Base-by-base conservation (phyloP, 2,797 vertebrate genomes). In the Meriones psammophilus region DNA sequence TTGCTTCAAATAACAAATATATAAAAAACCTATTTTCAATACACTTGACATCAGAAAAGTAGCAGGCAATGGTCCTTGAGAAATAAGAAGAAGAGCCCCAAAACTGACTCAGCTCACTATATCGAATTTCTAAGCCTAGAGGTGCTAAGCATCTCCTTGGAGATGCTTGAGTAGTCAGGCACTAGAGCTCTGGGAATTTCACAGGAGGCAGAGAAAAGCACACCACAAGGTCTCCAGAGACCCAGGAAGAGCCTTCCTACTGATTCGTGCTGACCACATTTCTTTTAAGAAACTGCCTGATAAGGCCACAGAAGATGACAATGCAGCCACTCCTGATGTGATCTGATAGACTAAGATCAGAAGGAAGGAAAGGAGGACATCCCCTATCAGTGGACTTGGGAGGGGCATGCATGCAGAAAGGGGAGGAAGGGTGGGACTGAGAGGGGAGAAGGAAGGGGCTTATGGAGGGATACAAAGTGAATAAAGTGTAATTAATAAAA, bases 261-360 rank as follows among this genome's bases (percentile, higher is more conserved):
- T 88, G 28, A 62, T 93, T 71, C 36, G 20, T 71, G 66, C 28
- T 76, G 58, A 88, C 42, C 54, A 42, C 39, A 80, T 33, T 76
- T 60, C 30, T 91, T 79, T 95, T 50, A 26, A 7, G 33, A 91
- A 88, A 93, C 69, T 73, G 50, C 85, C 54, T 74, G 69, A 60
- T 42, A 42, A 42, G 42, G 42, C 42, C 42, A 42, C 42, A 42
- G 42, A 42, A 42, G 42, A 42, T 42, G 42, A 42, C 42, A 42
- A 42, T 42, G 42, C 42, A 42, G 42, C 42, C 42, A 42, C 42
- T 42, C 42, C 5, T 42, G 5, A 42, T 42, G 42, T 42, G 42
- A 42, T 42, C 42, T 42, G 42, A 42, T 42, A 42, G 42, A 42
- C 42, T 42, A 42, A 42, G 42, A 42, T 42, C 42, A 42, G 42